Conservation (phyloP, 2,113 vertebrate species). For the Mastomys coucha region DNA sequence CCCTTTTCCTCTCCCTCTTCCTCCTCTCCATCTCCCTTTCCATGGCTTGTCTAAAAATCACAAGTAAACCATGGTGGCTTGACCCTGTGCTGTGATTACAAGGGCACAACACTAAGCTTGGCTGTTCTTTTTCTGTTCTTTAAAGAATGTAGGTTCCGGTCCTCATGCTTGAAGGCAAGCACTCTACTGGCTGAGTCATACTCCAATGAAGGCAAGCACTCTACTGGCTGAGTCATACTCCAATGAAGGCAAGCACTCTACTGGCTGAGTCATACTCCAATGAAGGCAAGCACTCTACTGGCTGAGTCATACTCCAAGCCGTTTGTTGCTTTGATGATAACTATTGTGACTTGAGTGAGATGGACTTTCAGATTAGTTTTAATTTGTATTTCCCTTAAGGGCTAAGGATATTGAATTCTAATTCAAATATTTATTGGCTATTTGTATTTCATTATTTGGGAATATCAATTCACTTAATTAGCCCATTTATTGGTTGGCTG, state of each 20-base stretch:
- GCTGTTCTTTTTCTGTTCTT: too few species aligned
- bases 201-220: background rate
- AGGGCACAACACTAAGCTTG: too few species aligned
- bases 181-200: background rate
- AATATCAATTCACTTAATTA: background rate
- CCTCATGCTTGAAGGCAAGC: background rate
- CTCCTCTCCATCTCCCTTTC: background rate
- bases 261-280: background rate
- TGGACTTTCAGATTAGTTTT: background rate
- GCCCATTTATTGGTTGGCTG: background rate
- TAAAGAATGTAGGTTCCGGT: background rate
- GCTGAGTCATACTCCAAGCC: background rate
- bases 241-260: background rate
- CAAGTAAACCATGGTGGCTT: background rate
- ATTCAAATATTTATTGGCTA: background rate
- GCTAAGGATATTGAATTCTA: background rate
- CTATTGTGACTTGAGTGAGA: background rate
- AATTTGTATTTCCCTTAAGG: constrained; percentile 4
- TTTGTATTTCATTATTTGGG: background rate
- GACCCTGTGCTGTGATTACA: background rate
- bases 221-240: background rate
- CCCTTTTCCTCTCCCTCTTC: background rate
- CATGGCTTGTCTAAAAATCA: too few species aligned
- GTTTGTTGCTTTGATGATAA: background rate
- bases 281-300: background rate